Evolutionary conservation across 2,113 vertebrate genomes (phyloP), one percentile per base, ranked within the genome.

Genomic region (Cyprinus carpio): DNA sequence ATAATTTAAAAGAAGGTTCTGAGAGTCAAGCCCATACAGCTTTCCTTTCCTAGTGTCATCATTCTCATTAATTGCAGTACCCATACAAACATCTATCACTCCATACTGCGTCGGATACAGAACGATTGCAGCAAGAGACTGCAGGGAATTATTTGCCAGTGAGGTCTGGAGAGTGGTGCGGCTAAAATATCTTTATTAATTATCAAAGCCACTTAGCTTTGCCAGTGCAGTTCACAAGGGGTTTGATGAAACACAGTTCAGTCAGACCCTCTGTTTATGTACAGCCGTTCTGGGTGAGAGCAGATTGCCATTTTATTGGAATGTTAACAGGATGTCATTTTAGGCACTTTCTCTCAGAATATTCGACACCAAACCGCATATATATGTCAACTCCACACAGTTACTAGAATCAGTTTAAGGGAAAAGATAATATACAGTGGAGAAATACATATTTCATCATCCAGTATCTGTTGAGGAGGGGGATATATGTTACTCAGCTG

Each of bases 231-330:
- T 56, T 80, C 75, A 88, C 60, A 71, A 54, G 84, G 80, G 80
- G 75, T 43, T 76, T 65, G 81, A 85, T 83, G 27, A 83, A 88
- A 88, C 60, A 75, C 77, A 71, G 79, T 49, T 72, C 37, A 64
- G 75, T 77, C 13, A 46, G 54, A 67, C 75, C 69, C 67, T 81
- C 40, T 49, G 84, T 81, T 85, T 74, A 81, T 77, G 74, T 75
- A 77, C 76, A 79, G 67, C 86, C 84, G 27, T 60, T 80, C 51
- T 43, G 84, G 54, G 43, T 81, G 29, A 83, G 81, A 62, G 75
- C 80, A 88, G 84, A 75, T 76, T 85, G 46, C 76, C 81, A 85
- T 88, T 88, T 83, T 72, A 80, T 83, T 88, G 85, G 75, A 90
- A 88, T 86, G 85, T 86, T 86, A 80, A 88, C 81, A 84, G 82